Conservation (phyloP, 2,888 invertebrate species). For the Calliscelio sp. region DNA sequence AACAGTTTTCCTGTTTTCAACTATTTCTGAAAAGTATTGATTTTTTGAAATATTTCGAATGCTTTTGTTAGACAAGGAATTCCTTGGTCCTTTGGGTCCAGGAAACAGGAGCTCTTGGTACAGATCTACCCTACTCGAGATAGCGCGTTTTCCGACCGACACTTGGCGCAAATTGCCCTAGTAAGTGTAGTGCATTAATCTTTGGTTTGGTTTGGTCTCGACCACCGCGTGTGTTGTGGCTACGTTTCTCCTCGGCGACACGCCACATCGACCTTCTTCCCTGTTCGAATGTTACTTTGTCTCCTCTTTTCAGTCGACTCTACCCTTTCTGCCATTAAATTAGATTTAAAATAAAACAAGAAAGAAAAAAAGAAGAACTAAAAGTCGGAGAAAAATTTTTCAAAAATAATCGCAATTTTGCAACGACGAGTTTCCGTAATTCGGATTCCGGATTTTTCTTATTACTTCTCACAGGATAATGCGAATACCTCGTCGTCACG, state of each 20-base stretch:
- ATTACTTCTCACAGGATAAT: slow-evolving; percentile 77
- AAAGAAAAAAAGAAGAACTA: neutral
- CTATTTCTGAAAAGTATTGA: slow-evolving; percentile 9
- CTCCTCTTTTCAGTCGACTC: slow-evolving; percentile 53
- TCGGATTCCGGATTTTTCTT: slow-evolving; percentile 50
- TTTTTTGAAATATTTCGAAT: slow-evolving; percentile 48
- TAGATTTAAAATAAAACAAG: slow-evolving; percentile 36
- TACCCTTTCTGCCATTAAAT: slow-evolving; percentile 50
- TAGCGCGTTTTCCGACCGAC: slow-evolving; percentile 79
- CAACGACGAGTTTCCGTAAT: slow-evolving; percentile 25
- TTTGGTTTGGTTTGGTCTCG: slow-evolving; percentile 85
- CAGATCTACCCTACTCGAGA: slow-evolving; percentile 81
- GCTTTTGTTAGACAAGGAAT: slow-evolving; percentile 55
- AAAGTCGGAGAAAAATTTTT: too few species aligned
- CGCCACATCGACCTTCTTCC: slow-evolving; percentile 79
- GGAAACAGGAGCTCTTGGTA: slow-evolving; percentile 74
- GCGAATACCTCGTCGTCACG: slow-evolving; percentile 83
- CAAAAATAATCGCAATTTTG: too few species aligned
- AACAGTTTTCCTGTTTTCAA: neutral
- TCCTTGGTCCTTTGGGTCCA: slow-evolving; percentile 64
- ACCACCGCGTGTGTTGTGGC: slow-evolving; percentile 85
- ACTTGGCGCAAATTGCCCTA: slow-evolving; percentile 86
- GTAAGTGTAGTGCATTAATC: slow-evolving; percentile 86
- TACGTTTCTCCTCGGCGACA: slow-evolving; percentile 84
- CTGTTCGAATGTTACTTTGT: slow-evolving; percentile 63